A percentile compares a stretch with the other conserved stretches of the same genome.
Evolutionary conservation across 2,113 vertebrate genomes (phyloP).

Genomic region (Columba livia): DNA sequence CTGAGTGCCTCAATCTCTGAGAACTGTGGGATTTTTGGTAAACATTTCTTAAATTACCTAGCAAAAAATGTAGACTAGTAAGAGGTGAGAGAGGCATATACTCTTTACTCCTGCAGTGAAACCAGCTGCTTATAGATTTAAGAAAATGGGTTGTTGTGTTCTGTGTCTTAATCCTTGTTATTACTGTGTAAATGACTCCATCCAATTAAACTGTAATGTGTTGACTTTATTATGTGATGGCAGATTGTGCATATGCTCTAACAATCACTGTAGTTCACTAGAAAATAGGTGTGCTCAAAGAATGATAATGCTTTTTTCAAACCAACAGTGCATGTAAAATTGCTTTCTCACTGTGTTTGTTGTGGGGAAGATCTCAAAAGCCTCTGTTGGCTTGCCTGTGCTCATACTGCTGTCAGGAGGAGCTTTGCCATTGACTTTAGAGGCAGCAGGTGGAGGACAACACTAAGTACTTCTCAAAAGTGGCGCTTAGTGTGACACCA

Average conservation of each 20-base stretch:
- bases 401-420: neutral
- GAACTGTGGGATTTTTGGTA: neutral
- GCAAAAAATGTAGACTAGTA: neutral
- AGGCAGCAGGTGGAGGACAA: neutral
- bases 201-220: constrained; percentile 68
- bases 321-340: neutral
- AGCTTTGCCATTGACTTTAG: neutral
- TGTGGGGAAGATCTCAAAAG: neutral
- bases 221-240: constrained; percentile 51
- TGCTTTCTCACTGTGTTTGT: neutral
- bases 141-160: constrained; percentile 36
- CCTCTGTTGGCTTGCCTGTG: neutral
- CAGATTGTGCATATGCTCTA: constrained; percentile 43
- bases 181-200: constrained; percentile 59
- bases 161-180: constrained; percentile 47
- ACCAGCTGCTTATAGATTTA: constrained; percentile 43
- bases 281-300: constrained; percentile 47
- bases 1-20: neutral
- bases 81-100: neutral
- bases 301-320: neutral
- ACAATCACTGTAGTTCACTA: constrained; percentile 26
- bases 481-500: neutral
- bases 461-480: neutral
- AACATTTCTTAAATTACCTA: neutral
- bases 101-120: constrained; percentile 30